Percentiles rank a stretch among this genome's conserved stretches.
These are phyloP conservation scores for Monodelphis domestica DNA, from an alignment of 2,797 vertebrate species.

Conservation along the genomic window DNA sequence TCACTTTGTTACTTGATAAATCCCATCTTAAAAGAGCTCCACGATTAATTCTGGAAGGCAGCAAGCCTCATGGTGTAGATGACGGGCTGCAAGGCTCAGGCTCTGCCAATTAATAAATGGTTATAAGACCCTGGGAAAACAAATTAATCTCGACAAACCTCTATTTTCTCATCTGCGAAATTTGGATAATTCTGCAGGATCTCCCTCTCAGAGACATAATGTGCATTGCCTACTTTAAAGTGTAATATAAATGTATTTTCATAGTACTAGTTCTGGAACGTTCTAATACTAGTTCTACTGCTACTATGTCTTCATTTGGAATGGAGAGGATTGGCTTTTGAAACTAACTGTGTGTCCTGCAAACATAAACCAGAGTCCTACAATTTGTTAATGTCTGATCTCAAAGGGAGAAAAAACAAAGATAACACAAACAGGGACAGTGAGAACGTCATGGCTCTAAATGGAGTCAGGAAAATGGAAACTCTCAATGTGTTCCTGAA, in stretches of 20 bases:
- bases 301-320: neutral
- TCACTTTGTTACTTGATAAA: neutral
- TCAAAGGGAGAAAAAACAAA: neutral
- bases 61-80: neutral
- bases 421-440: neutral
- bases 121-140: neutral
- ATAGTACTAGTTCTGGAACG: rapidly evolving
- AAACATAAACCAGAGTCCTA: neutral
- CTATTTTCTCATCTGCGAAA: neutral
- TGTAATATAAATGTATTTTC: neutral
- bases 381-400: neutral
- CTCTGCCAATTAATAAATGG: neutral
- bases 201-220: neutral
- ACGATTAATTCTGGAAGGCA: neutral
- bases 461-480: neutral
- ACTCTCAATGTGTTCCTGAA: neutral
- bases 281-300: no score
- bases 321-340: neutral
- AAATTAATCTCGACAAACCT: neutral
- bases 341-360: neutral
- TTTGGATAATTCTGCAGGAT: neutral
- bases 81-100: neutral
- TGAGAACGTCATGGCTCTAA: neutral
- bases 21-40: no score
- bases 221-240: neutral